These are phyloP conservation scores for Bos indicus DNA, from an alignment of 2,113 vertebrate genomes.

Conservation along the genomic window DNA sequence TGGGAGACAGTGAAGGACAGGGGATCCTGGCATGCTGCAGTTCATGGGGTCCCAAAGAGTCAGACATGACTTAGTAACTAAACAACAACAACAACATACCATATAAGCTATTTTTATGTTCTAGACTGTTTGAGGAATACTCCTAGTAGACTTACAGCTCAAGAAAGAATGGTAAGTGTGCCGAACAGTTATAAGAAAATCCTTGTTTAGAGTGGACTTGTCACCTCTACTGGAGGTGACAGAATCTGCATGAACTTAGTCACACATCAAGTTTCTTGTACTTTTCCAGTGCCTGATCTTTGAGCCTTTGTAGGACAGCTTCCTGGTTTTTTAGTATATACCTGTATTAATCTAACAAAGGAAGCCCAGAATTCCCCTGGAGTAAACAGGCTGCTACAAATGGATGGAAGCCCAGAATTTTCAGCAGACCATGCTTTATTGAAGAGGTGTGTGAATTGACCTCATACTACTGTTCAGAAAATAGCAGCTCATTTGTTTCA, in stretches of 20 bases:
- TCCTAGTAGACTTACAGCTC: conserved; percentile 9
- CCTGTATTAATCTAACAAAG: conserved; percentile 19
- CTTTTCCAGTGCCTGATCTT: conserved; percentile 16
- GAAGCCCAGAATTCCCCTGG: background rate
- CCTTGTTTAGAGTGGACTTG: background rate
- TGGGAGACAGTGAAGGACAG: background rate
- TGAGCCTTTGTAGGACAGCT: background rate
- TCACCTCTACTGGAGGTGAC: background rate
- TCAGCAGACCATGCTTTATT: background rate
- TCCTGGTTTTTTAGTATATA: background rate
- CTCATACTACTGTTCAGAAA: background rate
- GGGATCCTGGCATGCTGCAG: background rate
- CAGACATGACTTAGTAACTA: background rate
- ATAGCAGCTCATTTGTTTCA: conserved; percentile 35
- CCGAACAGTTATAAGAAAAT: conserved; percentile 12
- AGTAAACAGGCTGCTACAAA: background rate
- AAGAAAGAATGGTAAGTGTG: background rate
- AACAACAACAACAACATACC: background rate
- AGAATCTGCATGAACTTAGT: background rate
- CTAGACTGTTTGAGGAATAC: background rate
- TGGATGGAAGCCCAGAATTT: conserved; percentile 18
- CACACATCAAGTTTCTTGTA: background rate
- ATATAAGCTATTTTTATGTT: background rate
- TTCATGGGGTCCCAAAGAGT: background rate
- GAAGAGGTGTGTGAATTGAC: background rate